These are phyloP conservation scores for Manis pentadactyla DNA, from an alignment of 2,797 vertebrate species.

Conservation along the genomic window DNA sequence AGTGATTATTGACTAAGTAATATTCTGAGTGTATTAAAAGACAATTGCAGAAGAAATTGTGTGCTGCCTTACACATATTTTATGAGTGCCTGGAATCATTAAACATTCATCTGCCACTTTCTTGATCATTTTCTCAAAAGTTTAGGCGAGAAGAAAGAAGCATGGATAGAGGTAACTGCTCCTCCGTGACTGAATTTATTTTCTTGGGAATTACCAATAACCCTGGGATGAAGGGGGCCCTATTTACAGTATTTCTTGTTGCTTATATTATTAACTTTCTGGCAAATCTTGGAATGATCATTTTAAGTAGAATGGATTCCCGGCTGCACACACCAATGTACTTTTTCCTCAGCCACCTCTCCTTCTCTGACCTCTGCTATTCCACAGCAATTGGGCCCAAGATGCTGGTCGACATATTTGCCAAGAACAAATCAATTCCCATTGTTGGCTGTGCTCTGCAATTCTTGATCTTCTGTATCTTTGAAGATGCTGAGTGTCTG, in stretches of 20 bases:
- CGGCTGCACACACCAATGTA: conserved; percentile 61
- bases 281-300: conserved; percentile 60
- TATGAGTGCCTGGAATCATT: not conserved
- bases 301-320: conserved; percentile 12
- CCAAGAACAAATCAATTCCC: conserved; percentile 55
- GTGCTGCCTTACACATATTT: not conserved
- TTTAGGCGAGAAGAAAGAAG: not conserved
- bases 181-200: not conserved
- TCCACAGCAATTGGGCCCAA: conserved; percentile 51
- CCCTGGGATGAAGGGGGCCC: not conserved
- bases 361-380: conserved; percentile 64
- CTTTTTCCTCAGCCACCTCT: conserved; percentile 71
- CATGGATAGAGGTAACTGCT: not conserved
- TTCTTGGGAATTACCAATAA: not conserved
- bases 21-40: not conserved
- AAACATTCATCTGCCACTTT: no score
- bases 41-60: no score
- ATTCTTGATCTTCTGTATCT: conserved; percentile 49
- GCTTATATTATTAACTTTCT: not conserved
- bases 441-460: conserved; percentile 73
- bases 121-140: not conserved
- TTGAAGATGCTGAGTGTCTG: not conserved
- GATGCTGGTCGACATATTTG: conserved; percentile 20
- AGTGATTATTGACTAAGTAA: not conserved
- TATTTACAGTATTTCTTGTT: not conserved